Evolutionary conservation across 2,113 vertebrate species (phyloP).

Genomic region (Siniperca knerii): DNA sequence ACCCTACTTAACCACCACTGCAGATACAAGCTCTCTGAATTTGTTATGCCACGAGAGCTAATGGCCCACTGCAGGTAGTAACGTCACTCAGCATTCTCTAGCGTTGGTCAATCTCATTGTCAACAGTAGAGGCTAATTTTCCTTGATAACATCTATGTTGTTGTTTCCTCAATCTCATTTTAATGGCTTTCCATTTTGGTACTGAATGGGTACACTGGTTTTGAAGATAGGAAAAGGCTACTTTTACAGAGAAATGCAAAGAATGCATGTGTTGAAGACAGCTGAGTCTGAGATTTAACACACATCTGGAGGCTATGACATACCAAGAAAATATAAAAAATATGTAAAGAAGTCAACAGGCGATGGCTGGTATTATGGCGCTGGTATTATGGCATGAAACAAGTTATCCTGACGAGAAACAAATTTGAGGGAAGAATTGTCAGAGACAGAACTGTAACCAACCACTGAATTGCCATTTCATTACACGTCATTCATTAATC

Average conservation of each 20-base stretch:
- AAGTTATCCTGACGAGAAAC: not conserved
- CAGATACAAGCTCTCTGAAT: slow-evolving; percentile 21
- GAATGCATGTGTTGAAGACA: slow-evolving; percentile 24
- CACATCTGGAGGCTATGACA: slow-evolving; percentile 13
- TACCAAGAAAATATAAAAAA: slow-evolving; percentile 14
- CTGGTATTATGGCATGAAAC: not conserved
- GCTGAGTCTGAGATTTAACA: slow-evolving; percentile 31
- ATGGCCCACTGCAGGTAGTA: not conserved
- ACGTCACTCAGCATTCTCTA: not conserved
- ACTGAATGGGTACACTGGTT: not conserved
- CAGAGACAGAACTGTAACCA: not conserved
- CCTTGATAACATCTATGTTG: not conserved
- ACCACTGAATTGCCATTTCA: no score
- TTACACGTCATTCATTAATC: not conserved
- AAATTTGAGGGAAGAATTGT: not conserved
- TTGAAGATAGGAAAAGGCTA: slow-evolving; percentile 12
- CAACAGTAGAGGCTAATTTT: not conserved
- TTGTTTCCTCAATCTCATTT: slow-evolving; percentile 9
- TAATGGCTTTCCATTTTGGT: slow-evolving; percentile 10
- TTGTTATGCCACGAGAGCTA: not conserved
- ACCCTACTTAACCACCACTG: slow-evolving; percentile 29
- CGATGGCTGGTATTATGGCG: not conserved
- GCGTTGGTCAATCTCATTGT: not conserved
- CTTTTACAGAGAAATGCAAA: slow-evolving; percentile 33
- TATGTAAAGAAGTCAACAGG: not conserved